These are phyloP conservation scores for Caenorhabditis sp. DNA, from an alignment of 2,888 invertebrate genomes.

Conservation along the genomic window DNA sequence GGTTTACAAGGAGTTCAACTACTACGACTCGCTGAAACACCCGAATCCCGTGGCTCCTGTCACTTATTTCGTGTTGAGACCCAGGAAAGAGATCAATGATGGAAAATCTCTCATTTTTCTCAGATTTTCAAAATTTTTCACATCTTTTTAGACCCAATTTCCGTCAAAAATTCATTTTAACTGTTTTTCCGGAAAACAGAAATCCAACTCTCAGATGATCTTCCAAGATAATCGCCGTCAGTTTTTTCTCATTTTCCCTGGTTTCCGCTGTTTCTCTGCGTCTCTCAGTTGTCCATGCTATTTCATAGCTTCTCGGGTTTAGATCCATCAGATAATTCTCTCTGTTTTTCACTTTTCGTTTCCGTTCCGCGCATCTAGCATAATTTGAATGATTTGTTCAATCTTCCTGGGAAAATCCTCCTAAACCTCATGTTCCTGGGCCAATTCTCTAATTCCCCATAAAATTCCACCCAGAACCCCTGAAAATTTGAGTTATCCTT, in stretches of 20 bases:
- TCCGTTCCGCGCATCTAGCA: conserved; percentile 27
- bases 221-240: no score
- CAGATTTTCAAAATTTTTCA: no score
- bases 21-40: conserved; percentile 59
- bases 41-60: conserved; percentile 19
- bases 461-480: neutral
- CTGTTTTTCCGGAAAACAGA: no score
- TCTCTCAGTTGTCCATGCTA: neutral
- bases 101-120: no score
- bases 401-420: no score
- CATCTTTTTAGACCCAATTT: no score
- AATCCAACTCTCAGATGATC: no score
- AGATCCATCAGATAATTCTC: conserved; percentile 45
- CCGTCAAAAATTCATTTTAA: no score
- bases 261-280: conserved; percentile 16
- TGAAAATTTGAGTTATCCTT: neutral
- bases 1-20: conserved; percentile 45
- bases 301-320: neutral
- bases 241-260: neutral
- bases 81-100: conserved; percentile 27
- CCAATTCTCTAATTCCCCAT: neutral
- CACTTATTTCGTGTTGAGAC: conserved; percentile 10
- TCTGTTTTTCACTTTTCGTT: conserved; percentile 15
- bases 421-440: neutral
- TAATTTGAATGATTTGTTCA: no score